phyloP scores from a whole-genome alignment of 1,140 invertebrate species.

The Magallana ariakensis region DNA sequence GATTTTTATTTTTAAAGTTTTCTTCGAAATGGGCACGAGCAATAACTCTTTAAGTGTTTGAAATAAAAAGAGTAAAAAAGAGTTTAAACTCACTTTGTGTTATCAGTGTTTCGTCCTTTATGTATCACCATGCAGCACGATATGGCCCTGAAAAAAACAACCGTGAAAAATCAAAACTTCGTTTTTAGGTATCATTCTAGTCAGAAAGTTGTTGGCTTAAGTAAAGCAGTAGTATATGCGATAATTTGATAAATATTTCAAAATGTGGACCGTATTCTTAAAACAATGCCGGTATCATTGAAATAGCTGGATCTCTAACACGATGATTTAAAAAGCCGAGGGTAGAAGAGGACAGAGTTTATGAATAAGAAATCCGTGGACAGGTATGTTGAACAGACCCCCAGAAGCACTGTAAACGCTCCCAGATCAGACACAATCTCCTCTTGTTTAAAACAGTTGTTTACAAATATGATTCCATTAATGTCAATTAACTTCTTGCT shows the following conservation, averaged over 20 bases:
- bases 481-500: slow-evolving; percentile 27
- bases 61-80: background rate
- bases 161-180: background rate
- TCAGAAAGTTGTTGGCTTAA: slow-evolving; percentile 29
- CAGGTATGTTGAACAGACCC: background rate
- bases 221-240: slow-evolving; percentile 32
- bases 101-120: background rate
- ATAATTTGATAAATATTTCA: slow-evolving; percentile 30
- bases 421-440: background rate
- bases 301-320: slow-evolving; percentile 10
- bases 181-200: background rate
- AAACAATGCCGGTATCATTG: slow-evolving; percentile 24
- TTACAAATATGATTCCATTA: slow-evolving; percentile 35
- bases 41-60: slow-evolving; percentile 7
- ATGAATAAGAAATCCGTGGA: slow-evolving; percentile 18
- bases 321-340: slow-evolving; percentile 16
- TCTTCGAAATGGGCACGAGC: background rate
- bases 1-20: background rate
- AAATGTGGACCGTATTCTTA: slow-evolving; percentile 29
- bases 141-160: background rate
- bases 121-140: background rate
- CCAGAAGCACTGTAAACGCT: background rate
- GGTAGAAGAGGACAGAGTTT: background rate
- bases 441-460: slow-evolving; percentile 17
- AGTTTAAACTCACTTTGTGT: background rate